phyloP scores from a whole-genome alignment of 2,113 vertebrate genomes.

The pig (Sus scrofa) region DNA sequence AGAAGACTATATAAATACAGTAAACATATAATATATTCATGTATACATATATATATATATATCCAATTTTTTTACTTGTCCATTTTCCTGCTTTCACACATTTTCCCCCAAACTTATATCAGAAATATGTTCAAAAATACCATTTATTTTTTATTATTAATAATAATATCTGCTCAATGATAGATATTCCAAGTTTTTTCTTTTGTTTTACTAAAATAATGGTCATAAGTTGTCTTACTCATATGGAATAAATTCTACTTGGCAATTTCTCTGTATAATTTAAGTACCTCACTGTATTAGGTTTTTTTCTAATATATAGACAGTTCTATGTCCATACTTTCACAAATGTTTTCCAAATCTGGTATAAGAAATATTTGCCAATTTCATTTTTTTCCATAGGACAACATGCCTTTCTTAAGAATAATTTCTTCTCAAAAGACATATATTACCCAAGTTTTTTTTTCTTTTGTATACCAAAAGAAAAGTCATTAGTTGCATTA shows the following conservation, averaged over 20 bases:
- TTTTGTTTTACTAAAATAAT: neutral
- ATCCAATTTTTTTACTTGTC: neutral
- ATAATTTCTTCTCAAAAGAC: neutral
- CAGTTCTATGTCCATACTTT: neutral
- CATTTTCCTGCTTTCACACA: neutral
- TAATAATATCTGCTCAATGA: neutral
- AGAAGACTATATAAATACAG: too few species aligned
- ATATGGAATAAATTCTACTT: neutral
- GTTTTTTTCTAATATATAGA: neutral
- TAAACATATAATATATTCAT: too few species aligned
- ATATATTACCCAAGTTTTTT: neutral
- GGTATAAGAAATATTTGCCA: neutral
- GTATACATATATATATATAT: too few species aligned
- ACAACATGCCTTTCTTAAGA: neutral
- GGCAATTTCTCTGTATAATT: neutral
- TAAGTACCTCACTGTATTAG: neutral
- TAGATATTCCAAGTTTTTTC: neutral
- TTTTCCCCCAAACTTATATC: neutral
- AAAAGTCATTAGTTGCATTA: neutral
- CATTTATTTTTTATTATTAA: neutral
- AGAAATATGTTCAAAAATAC: neutral
- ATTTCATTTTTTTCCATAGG: fast-evolving
- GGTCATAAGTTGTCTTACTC: neutral
- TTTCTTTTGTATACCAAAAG: neutral
- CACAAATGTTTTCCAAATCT: neutral